Conservation (phyloP, 2,113 vertebrate genomes). For the Sarotherodon lohbergeri region DNA sequence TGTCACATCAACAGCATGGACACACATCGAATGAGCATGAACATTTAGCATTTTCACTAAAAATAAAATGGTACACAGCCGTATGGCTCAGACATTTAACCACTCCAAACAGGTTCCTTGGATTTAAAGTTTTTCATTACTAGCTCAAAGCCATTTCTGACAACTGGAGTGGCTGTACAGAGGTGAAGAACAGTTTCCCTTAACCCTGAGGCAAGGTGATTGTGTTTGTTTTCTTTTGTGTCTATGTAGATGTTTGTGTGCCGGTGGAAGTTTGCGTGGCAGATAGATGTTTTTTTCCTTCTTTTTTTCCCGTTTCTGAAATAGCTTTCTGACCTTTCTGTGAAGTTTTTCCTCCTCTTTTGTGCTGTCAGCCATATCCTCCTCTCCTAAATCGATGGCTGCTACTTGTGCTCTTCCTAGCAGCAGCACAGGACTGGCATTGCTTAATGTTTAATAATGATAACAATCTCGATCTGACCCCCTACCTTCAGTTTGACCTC, state of each 20-base stretch:
- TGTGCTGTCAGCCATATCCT: conserved; percentile 45
- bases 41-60: background rate
- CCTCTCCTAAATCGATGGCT: conserved; percentile 42
- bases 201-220: conserved; percentile 23
- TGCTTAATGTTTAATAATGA: conserved; percentile 27
- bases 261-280: background rate
- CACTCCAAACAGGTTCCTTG: background rate
- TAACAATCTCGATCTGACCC: conserved; percentile 12
- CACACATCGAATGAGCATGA: background rate
- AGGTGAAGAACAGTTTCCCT: conserved; percentile 2
- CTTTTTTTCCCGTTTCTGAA: conserved; percentile 25
- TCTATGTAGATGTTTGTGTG: background rate
- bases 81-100: background rate
- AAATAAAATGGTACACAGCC: background rate
- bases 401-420: conserved; percentile 5
- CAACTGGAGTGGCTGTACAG: background rate
- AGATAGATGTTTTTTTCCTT: background rate
- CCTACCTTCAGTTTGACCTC: background rate
- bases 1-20: background rate
- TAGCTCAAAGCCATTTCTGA: background rate
- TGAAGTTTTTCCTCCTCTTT: conserved; percentile 40
- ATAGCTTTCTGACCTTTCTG: conserved; percentile 57
- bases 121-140: background rate
- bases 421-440: conserved; percentile 11
- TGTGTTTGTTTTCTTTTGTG: conserved; percentile 7